phyloP scores from a whole-genome alignment of 2,888 invertebrate genomes.

The Adineta ricciae region DNA sequence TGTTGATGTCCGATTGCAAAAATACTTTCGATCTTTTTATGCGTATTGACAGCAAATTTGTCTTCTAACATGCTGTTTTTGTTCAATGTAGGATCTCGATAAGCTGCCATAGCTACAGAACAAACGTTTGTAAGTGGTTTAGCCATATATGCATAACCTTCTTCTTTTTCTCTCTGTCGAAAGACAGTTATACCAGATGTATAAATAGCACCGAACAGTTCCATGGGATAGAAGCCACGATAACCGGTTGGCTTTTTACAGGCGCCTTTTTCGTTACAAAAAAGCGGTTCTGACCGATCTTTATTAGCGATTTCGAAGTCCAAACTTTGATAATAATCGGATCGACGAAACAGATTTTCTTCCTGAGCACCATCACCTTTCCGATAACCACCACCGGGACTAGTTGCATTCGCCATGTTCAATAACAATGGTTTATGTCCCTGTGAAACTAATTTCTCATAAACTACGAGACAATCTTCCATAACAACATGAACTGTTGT shows the following conservation, averaged over 20 bases:
- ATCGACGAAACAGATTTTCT: conserved; percentile 9
- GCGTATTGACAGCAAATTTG: background rate
- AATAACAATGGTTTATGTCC: background rate
- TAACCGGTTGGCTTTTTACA: too few species aligned
- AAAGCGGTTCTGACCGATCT: too few species aligned
- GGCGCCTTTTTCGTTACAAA: too few species aligned
- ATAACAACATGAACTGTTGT: background rate
- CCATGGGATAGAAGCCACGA: too few species aligned
- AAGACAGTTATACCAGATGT: too few species aligned
- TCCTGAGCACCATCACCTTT: background rate
- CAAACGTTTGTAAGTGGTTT: too few species aligned
- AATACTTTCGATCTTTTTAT: background rate
- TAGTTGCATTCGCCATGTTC: background rate
- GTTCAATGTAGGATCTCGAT: background rate
- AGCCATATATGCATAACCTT: too few species aligned
- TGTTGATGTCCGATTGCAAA: background rate
- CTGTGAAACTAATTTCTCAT: background rate
- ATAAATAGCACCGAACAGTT: too few species aligned
- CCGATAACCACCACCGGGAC: background rate
- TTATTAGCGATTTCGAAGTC: too few species aligned
- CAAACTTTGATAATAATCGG: too few species aligned
- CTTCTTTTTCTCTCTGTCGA: too few species aligned
- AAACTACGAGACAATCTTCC: conserved; percentile 7
- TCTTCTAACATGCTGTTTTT: background rate
- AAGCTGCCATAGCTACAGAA: too few species aligned